Evolutionary conservation across 2,113 vertebrate genomes (phyloP), one percentile per base, ranked within the genome.

Genomic region (Thomomys bottae): DNA sequence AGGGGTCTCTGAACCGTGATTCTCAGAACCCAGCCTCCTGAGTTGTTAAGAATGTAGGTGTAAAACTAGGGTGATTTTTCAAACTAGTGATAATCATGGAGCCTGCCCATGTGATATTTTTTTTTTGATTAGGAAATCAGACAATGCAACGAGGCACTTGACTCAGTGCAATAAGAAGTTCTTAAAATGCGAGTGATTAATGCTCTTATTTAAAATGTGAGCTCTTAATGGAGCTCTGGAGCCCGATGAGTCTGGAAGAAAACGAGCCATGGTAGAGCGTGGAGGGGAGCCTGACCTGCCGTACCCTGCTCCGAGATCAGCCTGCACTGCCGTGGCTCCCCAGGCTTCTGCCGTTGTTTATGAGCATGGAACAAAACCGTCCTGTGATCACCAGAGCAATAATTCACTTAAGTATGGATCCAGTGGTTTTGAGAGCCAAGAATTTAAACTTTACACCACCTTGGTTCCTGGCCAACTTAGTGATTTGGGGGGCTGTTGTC

Each of bases 291-390:
- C 12, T 26, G 6, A 10, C 30, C 14, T n/a, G 8, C n/a, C 61
- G 6, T 24, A 18, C 30, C 32, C n/a, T 32, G 15, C 5, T 49
- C 42, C 63, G 49, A 21, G 63, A 34, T 66, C 2, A 2, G n/a
- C 6, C 36, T 34, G 36, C 67, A 68, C 12, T 63, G 38, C 26
- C 59, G 54, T 87, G 15, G 28, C 40, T 32, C n/a, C 11, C 77
- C 14, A 9, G n/a, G 45, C 38, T 9, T 6, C 4, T 34, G 36
- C 8, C 0, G 0, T 34, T 45, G 42, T 34, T 2, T 0, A 64
- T 12, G 38, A 40, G 14, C 63, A 32, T 0, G 20, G 57, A 88
- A 4, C 21, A 15, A 11, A 67, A 54, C 21, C 70, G 49, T 81
- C 36, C 70, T 8, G 36, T 8, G 11, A 38, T 42, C 26, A 77